Percentiles rank a stretch among this genome's conserved stretches.
Conservation (phyloP, 2,888 invertebrate genomes). For the Parapristionchus giblindavisi region DNA sequence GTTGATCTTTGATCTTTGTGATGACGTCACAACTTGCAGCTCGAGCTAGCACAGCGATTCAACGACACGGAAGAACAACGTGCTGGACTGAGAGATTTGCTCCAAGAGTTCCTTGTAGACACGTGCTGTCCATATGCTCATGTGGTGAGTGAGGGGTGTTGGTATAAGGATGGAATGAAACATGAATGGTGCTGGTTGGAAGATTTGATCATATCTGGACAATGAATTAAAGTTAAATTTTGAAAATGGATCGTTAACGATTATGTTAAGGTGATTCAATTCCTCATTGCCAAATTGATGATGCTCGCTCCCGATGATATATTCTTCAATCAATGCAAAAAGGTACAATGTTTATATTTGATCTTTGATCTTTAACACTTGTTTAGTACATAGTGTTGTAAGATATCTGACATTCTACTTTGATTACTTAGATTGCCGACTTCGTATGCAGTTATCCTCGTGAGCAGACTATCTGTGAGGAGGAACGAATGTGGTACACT, state of each 20-base stretch:
- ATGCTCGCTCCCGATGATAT: neutral
- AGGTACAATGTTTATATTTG: neutral
- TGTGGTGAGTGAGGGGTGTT: neutral
- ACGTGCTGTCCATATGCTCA: slow-evolving; percentile 28
- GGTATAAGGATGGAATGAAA: neutral
- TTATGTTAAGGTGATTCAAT: slow-evolving; percentile 27
- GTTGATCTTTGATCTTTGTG: neutral
- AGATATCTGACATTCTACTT: neutral
- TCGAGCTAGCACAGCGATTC: neutral
- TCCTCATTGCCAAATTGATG: neutral
- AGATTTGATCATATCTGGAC: neutral
- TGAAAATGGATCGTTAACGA: too few species aligned
- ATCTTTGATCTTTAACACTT: neutral
- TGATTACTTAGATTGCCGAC: slow-evolving; percentile 2
- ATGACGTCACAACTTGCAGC: neutral
- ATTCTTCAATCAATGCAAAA: neutral
- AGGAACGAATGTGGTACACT: slow-evolving; percentile 27
- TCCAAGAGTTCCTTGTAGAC: neutral
- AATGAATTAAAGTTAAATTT: too few species aligned
- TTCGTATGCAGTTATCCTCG: slow-evolving; percentile 14
- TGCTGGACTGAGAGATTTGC: neutral
- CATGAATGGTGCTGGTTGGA: neutral
- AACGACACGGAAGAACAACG: neutral
- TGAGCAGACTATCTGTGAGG: neutral
- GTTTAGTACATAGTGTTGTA: neutral